Evolutionary conservation across 1,140 invertebrate species (phyloP), one percentile per base, ranked within the genome.

Genomic region (Acromyrmex heyeri): DNA sequence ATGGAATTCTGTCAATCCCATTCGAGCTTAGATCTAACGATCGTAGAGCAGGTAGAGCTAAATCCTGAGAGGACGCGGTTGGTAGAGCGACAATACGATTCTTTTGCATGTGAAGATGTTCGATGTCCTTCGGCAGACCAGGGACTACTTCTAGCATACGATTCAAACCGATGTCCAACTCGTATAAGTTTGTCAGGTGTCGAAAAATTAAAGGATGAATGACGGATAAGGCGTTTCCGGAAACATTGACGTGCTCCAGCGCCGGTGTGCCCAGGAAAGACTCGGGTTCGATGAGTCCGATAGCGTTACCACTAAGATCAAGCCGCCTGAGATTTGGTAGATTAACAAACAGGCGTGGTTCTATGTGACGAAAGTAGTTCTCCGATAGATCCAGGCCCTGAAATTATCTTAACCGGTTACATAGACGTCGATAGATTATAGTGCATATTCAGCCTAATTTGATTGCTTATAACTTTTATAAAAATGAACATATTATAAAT

Each of bases 131-230:
- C 0, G 97, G 97, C 21, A 98, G 92, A 16, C 97, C 97, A 18
- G 97, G 96, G 6, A 97, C 96, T 69, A 98, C 96, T 90, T 97
- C 96, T 7, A 96, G 93, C 24, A 99, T 92, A 87, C 96, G 95
- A 94, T 99, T 99, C 90, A 96, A 96, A 88, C 97, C 97, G 4
- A 97, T 94, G 92, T 98, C 98, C 24, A 99, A 92, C 93, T 98
- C 97, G 85, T 97, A 98, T 0, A 99, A 95, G 81, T 97, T 96
- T 16, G 95, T 95, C 59, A 98, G 92, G 90, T 97, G 97, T 86
- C 96, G 95, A 79, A 99, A 97, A 0, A 98, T 98, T 65, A 96
- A 96, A 0, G 97, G 97, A 94, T 97, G 97, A 61, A 97, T 91
- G 3, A 96, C 96, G 3, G 96, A 95, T 3, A 98, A 92, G 30